A percentile compares a stretch with the other conserved stretches of the same genome.
These are phyloP conservation scores for Orycteropus afer DNA, from an alignment of 2,113 vertebrate genomes.

Conservation along the genomic window DNA sequence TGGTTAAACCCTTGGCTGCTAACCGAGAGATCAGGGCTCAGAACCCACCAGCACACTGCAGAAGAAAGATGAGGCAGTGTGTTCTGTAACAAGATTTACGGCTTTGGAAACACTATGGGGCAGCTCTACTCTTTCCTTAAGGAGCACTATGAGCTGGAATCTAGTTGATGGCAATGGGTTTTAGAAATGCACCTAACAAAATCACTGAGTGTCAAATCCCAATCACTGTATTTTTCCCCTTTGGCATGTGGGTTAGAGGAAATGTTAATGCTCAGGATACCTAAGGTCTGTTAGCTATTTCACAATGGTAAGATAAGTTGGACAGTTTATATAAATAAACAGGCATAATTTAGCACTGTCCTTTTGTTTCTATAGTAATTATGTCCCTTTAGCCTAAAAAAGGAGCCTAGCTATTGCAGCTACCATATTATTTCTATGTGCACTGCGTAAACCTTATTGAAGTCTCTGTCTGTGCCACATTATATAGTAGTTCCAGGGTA, in stretches of 20 bases:
- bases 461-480: neutral
- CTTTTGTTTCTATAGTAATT: neutral
- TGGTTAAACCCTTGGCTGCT: too few species aligned
- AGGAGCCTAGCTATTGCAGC: neutral
- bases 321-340: neutral
- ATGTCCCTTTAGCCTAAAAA: neutral
- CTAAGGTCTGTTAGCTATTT: neutral
- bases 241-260: neutral
- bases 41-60: too few species aligned
- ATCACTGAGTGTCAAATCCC: neutral
- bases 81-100: too few species aligned
- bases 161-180: too few species aligned
- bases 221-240: neutral
- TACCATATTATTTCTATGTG: neutral
- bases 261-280: neutral
- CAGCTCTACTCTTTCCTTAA: too few species aligned
- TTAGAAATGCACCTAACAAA: too few species aligned
- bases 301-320: neutral
- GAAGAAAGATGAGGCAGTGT: too few species aligned
- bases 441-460: neutral
- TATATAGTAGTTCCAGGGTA: neutral
- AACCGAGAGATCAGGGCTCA: too few species aligned
- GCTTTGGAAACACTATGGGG: too few species aligned
- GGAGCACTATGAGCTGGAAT: too few species aligned
- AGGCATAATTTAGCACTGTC: neutral